phyloP scores from a whole-genome alignment of 2,888 invertebrate genomes.

The Lasius fuliginosus region DNA sequence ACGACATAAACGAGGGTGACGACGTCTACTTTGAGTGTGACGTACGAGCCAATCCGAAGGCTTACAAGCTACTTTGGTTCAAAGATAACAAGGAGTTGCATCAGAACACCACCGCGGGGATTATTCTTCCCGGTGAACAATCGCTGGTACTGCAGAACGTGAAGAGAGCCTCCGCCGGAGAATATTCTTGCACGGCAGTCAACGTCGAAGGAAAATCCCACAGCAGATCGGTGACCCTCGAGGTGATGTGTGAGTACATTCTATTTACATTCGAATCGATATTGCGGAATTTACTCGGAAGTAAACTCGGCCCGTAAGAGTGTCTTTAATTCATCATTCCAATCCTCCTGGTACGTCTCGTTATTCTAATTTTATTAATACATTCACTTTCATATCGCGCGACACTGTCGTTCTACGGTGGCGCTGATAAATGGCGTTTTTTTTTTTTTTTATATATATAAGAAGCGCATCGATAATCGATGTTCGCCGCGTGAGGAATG shows the following conservation, averaged over 20 bases:
- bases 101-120: conserved; percentile 93
- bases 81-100: conserved; percentile 94
- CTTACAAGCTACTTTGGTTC: conserved; percentile 94
- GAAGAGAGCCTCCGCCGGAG: conserved; percentile 93
- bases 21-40: conserved; percentile 96
- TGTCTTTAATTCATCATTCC: conserved; percentile 26
- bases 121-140: conserved; percentile 93
- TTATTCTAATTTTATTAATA: conserved; percentile 47
- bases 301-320: not conserved
- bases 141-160: conserved; percentile 95
- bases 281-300: not conserved
- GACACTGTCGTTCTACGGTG: conserved; percentile 23
- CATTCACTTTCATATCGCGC: conserved; percentile 18
- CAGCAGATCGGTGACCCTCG: conserved; percentile 80
- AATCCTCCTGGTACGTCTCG: too few species aligned
- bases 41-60: conserved; percentile 94
- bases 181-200: conserved; percentile 95
- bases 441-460: conserved; percentile 34
- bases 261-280: not conserved
- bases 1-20: conserved; percentile 95
- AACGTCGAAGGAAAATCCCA: conserved; percentile 94
- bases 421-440: conserved; percentile 26
- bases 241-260: conserved; percentile 82
- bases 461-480: conserved; percentile 34
- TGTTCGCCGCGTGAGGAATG: not conserved